These are phyloP conservation scores for Columba janthina DNA, from an alignment of 2,113 vertebrate species.

Conservation along the genomic window DNA sequence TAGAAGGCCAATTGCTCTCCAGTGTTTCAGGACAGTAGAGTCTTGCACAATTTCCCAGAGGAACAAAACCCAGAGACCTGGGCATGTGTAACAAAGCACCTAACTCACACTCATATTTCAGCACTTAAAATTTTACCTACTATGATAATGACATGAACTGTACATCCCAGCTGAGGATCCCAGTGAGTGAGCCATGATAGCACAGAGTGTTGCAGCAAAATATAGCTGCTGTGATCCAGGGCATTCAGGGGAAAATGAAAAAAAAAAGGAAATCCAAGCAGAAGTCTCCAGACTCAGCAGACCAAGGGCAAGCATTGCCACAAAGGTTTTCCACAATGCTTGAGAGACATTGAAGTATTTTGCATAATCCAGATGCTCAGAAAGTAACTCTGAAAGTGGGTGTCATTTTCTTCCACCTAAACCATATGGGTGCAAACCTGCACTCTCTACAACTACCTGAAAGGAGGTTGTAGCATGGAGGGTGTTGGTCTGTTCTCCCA, in stretches of 20 bases:
- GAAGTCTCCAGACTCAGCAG: neutral
- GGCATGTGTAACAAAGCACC: neutral
- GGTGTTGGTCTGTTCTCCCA: too few relatives aligned
- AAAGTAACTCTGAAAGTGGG: neutral
- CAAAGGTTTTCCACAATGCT: neutral
- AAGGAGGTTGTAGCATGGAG: too few relatives aligned
- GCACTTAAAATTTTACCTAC: neutral
- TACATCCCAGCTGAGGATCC: neutral
- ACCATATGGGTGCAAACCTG: neutral
- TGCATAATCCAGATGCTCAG: neutral
- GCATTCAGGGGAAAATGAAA: neutral
- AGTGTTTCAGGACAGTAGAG: neutral
- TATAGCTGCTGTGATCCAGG: neutral
- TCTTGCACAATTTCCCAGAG: neutral
- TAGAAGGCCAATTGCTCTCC: fast-evolving
- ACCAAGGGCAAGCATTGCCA: neutral
- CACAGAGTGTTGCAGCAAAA: neutral
- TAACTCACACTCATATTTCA: neutral
- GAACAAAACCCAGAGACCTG: neutral
- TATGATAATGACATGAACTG: neutral
- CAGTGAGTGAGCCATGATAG: neutral
- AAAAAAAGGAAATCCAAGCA: neutral
- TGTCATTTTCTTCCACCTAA: neutral
- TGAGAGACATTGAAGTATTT: neutral
- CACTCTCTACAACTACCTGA: too few relatives aligned